These are phyloP conservation scores for Sander vitreus DNA, from an alignment of 2,113 vertebrate species.

Conservation along the genomic window DNA sequence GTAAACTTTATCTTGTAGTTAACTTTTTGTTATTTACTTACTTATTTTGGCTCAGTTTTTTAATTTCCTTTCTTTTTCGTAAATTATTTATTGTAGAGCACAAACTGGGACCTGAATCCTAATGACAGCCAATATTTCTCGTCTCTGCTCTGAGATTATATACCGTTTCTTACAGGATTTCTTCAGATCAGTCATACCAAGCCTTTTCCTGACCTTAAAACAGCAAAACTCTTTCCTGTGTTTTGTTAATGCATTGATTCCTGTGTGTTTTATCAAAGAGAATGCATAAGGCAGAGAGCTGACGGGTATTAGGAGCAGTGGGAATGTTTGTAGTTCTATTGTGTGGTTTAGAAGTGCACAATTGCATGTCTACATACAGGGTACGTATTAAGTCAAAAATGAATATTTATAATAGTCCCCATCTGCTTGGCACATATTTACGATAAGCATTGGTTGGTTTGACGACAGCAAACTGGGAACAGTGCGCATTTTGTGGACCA, in stretches of 20 bases:
- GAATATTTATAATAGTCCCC: constrained; percentile 45
- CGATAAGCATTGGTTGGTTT: constrained; percentile 38
- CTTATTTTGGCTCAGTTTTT: constrained; percentile 14
- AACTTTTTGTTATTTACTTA: constrained; percentile 41
- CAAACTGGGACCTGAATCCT: constrained; percentile 25
- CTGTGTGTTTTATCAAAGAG: constrained; percentile 65
- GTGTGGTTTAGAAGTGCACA: constrained; percentile 47
- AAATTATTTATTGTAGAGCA: not conserved
- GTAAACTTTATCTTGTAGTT: constrained; percentile 56
- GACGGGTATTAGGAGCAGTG: constrained; percentile 56
- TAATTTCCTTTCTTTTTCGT: not conserved
- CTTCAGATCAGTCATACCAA: constrained; percentile 13
- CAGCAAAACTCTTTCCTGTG: constrained; percentile 34
- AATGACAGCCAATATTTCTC: not conserved
- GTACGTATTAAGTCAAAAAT: constrained; percentile 46
- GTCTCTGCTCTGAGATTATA: constrained; percentile 38
- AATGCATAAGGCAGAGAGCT: constrained; percentile 53
- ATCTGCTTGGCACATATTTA: constrained; percentile 31
- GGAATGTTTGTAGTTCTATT: constrained; percentile 59
- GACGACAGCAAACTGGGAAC: constrained; percentile 27
- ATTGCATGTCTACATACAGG: constrained; percentile 41
- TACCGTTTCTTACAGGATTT: constrained; percentile 18
- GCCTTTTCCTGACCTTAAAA: constrained; percentile 32
- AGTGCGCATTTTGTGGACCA: constrained; percentile 23
- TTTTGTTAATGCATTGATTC: constrained; percentile 58